Base-by-base conservation (phyloP, 2,888 invertebrate species). In the Folsomia candida region DNA sequence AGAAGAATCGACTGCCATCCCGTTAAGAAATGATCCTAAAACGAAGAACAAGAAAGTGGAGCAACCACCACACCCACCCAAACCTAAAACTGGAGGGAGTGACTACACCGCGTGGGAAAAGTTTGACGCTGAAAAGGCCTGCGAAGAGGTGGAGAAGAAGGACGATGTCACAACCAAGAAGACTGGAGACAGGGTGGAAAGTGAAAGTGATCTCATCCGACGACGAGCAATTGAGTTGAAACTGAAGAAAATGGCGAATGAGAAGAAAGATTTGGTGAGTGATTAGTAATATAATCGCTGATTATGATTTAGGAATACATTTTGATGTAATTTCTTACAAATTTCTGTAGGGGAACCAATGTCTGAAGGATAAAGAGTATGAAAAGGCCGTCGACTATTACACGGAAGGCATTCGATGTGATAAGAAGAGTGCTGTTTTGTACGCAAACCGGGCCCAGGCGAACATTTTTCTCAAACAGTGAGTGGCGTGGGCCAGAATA, bases 391-490 rank as follows among this genome's bases (percentile, higher is more conserved):
- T 96, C 70, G 84, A 87, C 4, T 91, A 91, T 82, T 99, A 98
- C 82, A 90, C 89, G 57, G 88, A 90, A 81, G 97, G 97, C 0
- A 94, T 98, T 51, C 89, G 91, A 71, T 83, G 90, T 69, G 92
- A 92, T 80, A 87, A 90, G 9, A 87, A 88, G 82, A 89, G 93
- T 82, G 88, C 94, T 1, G 86, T 92, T 18, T 91, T 91, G 81
- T 93, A 88, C 81, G 92, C 93, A 0, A 97, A 97, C 83, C 86
- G 97, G 79, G 95, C 93, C 1, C 86, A 95, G 67, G 96, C 96
- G 80, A 88, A 90, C 75, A 85, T 96, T 11, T 94, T 93, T 83
- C 87, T 89, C 78, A 88, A 91, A 76, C 89, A 89, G 92, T 94
- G 84, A 83, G 85, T 83, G 64, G n/a, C 29, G 29, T 57, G n/a